A percentile compares a stretch with the other conserved stretches of the same genome.
Evolutionary conservation across 2,888 invertebrate genomes (phyloP).

Genomic region (Lochmaea crataegi): DNA sequence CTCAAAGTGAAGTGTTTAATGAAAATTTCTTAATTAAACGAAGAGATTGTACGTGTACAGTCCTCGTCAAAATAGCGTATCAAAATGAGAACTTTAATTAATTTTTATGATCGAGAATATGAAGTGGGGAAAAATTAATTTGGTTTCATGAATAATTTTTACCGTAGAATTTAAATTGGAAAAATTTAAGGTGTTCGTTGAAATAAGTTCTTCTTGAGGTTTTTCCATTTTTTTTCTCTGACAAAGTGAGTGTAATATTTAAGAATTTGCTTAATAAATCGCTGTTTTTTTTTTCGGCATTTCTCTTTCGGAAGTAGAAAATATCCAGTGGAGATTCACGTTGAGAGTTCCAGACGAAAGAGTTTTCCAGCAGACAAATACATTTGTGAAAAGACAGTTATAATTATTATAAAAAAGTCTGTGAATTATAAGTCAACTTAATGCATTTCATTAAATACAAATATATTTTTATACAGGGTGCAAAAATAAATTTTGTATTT

Average conservation of each 20-base stretch:
- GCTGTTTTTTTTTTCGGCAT: background rate
- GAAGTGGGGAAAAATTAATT: constrained; percentile 34
- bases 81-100: constrained; percentile 35
- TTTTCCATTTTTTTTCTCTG: background rate
- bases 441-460: no score
- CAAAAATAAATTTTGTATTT: no score
- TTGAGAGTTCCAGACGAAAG: background rate
- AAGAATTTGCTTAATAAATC: constrained; percentile 1
- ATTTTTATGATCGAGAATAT: constrained; percentile 37
- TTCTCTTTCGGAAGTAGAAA: background rate
- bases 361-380: background rate
- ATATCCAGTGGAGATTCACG: background rate
- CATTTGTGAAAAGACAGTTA: background rate
- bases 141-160: constrained; percentile 30
- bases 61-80: constrained; percentile 31
- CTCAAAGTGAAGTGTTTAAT: constrained; percentile 11
- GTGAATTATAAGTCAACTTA: no score
- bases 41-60: background rate
- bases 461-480: no score
- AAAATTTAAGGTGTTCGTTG: constrained; percentile 31
- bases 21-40: constrained; percentile 32
- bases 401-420: background rate
- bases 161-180: constrained; percentile 31
- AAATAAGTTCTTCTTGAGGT: constrained; percentile 23
- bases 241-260: background rate